phyloP scores from a whole-genome alignment of 2,888 invertebrate species.

The Conops quadrifasciatus region DNA sequence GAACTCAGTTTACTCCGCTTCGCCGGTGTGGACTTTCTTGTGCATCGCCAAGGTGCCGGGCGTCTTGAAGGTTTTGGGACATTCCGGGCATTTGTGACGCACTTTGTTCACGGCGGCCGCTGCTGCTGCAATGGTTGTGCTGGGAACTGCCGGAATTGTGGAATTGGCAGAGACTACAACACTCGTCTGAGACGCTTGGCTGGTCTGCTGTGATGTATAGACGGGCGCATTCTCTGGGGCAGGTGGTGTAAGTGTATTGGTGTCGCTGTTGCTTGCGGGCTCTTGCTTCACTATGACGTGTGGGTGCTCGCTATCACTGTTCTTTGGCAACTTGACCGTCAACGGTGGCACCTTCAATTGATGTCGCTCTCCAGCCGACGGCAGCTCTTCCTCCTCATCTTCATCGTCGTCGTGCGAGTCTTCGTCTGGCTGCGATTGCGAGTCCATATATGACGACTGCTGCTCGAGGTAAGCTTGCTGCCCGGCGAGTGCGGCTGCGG shows the following conservation, averaged over 20 bases:
- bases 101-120: constrained; percentile 52
- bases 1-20: constrained; percentile 63
- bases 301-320: constrained; percentile 57
- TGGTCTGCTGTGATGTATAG: constrained; percentile 55
- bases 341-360: constrained; percentile 59
- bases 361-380: constrained; percentile 25
- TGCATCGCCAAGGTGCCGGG: constrained; percentile 63
- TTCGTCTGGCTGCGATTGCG: constrained; percentile 51
- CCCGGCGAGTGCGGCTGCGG: constrained; percentile 50
- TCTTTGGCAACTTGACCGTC: constrained; percentile 60
- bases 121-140: constrained; percentile 38
- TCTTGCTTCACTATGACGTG: constrained; percentile 62
- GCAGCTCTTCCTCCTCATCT: constrained; percentile 45
- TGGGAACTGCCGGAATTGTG: constrained; percentile 41
- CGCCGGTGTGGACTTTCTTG: constrained; percentile 63
- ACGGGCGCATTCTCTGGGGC: constrained; percentile 52
- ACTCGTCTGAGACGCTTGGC: constrained; percentile 42
- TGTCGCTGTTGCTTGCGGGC: constrained; percentile 55
- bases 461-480: constrained; percentile 53
- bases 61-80: constrained; percentile 63
- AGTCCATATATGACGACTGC: constrained; percentile 48
- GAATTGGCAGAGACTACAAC: constrained; percentile 44
- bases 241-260: constrained; percentile 47
- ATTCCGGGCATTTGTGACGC: constrained; percentile 63
- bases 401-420: constrained; percentile 54